phyloP scores from a whole-genome alignment of 37 sponge, comb jelly and placozoan genomes.

The Eunapius fragilis region DNA sequence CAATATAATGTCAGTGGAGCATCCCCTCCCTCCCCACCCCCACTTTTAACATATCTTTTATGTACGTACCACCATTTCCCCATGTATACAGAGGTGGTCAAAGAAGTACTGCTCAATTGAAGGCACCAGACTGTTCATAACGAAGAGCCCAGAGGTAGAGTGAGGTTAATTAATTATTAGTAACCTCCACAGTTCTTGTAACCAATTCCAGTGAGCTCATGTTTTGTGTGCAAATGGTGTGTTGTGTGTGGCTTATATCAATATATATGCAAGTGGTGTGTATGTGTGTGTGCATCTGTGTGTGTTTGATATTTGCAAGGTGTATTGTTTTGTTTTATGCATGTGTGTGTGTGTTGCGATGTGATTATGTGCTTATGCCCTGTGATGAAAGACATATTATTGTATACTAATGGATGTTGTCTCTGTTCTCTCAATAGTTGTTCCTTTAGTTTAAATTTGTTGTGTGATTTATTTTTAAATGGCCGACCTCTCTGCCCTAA shows the following conservation, averaged over 20 bases:
- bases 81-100: constrained; percentile 26
- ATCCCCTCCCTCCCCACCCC: too few relatives aligned
- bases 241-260: too few relatives aligned
- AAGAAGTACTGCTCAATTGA: constrained; percentile 43
- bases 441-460: too few relatives aligned
- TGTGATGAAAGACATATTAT: not conserved
- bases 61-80: not conserved
- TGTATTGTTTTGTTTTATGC: not conserved
- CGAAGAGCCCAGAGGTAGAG: constrained; percentile 31
- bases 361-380: too few relatives aligned
- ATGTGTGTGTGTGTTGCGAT: too few relatives aligned
- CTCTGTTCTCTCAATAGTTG: not conserved
- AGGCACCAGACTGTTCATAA: constrained; percentile 29
- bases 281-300: not conserved
- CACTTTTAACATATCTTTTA: too few relatives aligned
- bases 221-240: too few relatives aligned
- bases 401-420: not conserved
- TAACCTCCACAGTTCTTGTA: too few relatives aligned
- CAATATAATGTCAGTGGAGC: too few relatives aligned
- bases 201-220: too few relatives aligned
- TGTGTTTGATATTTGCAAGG: not conserved
- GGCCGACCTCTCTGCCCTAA: not conserved
- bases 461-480: too few relatives aligned
- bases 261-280: not conserved
- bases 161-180: not conserved